Conservation (phyloP, 2,797 vertebrate genomes). For the Helarctos malayanus region DNA sequence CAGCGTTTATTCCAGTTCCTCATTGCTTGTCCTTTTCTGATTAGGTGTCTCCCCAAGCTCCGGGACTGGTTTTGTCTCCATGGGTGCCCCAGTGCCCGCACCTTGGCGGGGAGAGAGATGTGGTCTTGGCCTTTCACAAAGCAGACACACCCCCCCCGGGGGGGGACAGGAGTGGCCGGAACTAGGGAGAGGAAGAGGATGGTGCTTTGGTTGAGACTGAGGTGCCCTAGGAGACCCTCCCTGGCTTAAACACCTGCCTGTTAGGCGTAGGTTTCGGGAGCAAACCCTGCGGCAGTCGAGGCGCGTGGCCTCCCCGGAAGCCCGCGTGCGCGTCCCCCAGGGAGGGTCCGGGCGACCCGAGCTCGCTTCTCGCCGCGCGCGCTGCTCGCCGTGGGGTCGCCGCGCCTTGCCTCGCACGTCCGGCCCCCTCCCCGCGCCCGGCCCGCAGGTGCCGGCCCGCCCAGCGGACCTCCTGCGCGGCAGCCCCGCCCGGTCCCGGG, state of each 20-base stretch:
- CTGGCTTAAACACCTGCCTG: background rate
- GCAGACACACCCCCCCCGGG: too few species aligned
- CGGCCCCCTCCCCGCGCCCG: background rate
- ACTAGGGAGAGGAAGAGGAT: background rate
- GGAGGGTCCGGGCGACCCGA: background rate
- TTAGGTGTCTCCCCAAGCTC: background rate
- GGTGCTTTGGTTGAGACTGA: background rate
- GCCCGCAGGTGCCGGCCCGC: background rate
- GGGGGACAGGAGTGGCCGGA: background rate
- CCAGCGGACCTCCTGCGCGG: background rate
- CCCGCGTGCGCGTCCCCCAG: accelerated
- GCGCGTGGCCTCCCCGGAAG: accelerated
- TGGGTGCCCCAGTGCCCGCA: background rate
- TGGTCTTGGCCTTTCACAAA: background rate
- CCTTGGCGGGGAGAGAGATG: background rate
- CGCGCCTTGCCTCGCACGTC: background rate
- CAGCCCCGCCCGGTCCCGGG: background rate
- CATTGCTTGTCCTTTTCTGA: accelerated
- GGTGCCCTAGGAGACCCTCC: background rate
- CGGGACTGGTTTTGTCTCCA: background rate
- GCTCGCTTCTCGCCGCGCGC: background rate
- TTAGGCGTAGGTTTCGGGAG: background rate
- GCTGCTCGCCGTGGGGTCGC: background rate
- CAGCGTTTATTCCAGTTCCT: background rate
- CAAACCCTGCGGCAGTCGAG: accelerated